Evolutionary conservation across 2,888 invertebrate species (phyloP).

Genomic region (Hypomecis atomaria): DNA sequence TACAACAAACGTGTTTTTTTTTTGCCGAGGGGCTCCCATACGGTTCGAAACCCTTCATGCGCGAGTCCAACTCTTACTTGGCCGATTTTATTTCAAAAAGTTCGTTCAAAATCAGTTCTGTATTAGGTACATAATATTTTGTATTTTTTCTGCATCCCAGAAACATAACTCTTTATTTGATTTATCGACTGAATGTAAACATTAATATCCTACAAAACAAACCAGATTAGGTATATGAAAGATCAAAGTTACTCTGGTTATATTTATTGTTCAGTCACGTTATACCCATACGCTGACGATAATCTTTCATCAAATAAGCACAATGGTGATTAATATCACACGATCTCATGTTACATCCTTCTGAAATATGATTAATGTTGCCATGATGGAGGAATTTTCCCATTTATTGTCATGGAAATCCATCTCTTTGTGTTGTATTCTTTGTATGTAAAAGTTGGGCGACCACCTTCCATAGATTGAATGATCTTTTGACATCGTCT

Average conservation of each 20-base stretch:
- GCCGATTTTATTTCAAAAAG: too few relatives aligned
- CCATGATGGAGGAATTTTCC: slow-evolving; percentile 1
- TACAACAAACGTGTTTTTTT: too few relatives aligned
- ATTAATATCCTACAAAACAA: slow-evolving; percentile 3
- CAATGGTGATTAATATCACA: slow-evolving; percentile 35
- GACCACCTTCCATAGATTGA: too few relatives aligned
- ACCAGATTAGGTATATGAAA: slow-evolving; percentile 12
- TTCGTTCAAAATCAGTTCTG: too few relatives aligned
- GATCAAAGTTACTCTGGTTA: slow-evolving; percentile 7
- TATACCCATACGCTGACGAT: slow-evolving; percentile 37
- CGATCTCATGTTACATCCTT: slow-evolving; percentile 30
- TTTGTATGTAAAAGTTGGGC: too few relatives aligned
- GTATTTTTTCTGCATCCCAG: too few relatives aligned
- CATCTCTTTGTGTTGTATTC: too few relatives aligned
- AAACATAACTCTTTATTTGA: background rate
- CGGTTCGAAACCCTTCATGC: too few relatives aligned
- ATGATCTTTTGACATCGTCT: too few relatives aligned
- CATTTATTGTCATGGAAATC: background rate
- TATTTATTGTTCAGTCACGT: slow-evolving; percentile 9
- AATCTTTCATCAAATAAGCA: slow-evolving; percentile 41
- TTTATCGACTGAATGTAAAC: background rate
- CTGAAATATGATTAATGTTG: slow-evolving; percentile 11
- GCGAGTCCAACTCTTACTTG: too few relatives aligned
- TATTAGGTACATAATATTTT: too few relatives aligned
- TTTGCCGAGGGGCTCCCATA: too few relatives aligned